Percentiles rank a stretch among this genome's conserved stretches.
These are phyloP conservation scores for Perca schrenkii DNA, from an alignment of 2,113 vertebrate genomes.

Conservation along the genomic window DNA sequence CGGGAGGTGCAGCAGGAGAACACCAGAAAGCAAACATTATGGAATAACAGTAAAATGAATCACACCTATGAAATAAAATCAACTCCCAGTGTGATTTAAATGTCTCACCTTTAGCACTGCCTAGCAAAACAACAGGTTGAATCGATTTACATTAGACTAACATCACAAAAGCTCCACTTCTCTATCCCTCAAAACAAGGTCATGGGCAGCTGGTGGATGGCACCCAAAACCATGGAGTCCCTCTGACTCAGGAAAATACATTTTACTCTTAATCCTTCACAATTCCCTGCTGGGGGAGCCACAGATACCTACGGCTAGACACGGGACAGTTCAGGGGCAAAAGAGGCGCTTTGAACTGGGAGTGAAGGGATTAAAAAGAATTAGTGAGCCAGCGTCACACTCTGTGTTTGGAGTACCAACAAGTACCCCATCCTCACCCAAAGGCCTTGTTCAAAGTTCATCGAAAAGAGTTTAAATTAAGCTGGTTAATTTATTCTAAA, in stretches of 20 bases:
- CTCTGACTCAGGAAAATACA: conserved; percentile 76
- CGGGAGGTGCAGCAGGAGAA: not conserved
- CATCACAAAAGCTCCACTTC: conserved; percentile 18
- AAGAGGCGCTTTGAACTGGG: conserved; percentile 65
- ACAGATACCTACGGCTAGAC: conserved; percentile 57
- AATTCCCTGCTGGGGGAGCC: conserved; percentile 57
- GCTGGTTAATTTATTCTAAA: not conserved
- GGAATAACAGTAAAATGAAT: conserved; percentile 31
- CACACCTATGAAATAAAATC: conserved; percentile 30
- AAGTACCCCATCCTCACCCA: not conserved
- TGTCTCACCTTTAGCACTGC: conserved; percentile 5
- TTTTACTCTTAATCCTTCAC: conserved; percentile 76
- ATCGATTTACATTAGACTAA: conserved; percentile 20
- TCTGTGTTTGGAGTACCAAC: conserved; percentile 11
- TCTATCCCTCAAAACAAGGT: conserved; percentile 39
- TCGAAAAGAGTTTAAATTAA: conserved; percentile 6
- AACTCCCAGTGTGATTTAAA: conserved; percentile 22
- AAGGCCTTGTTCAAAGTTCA: not conserved
- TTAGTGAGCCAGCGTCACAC: conserved; percentile 49
- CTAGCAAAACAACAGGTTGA: conserved; percentile 33
- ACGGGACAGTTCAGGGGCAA: conserved; percentile 47
- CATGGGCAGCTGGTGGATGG: conserved; percentile 22
- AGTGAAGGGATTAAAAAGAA: conserved; percentile 63
- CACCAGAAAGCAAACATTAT: conserved; percentile 27
- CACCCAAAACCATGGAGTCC: conserved; percentile 41